Base-by-base conservation (phyloP, 2,888 invertebrate genomes). In the Xestia rhomboidea region DNA sequence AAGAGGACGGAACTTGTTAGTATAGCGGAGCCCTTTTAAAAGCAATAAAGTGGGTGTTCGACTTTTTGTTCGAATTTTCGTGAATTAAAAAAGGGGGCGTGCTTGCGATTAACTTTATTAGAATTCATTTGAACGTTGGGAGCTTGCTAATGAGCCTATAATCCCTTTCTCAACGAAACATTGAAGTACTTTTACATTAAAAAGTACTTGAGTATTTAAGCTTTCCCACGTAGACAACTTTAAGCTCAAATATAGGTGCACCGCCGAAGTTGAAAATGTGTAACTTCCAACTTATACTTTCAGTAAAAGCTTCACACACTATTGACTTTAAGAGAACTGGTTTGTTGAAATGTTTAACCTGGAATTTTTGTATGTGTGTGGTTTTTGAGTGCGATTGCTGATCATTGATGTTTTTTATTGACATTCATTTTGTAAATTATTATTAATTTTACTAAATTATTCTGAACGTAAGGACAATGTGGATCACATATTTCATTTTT, bases 81-180 rank as follows among this genome's bases (percentile, higher is more conserved):
- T 87, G 91, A 93, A 93, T 93, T 94, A 94, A 94, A 93, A 93
- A 77, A 92, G 89, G 92, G 91, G 89, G 90, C 83, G 85, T 78
- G 79, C 89, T 89, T 88, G 87, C 91, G 93, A 95, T 95, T 94
- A 95, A 94, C 93, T 95, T 94, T 94, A 95, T 95, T 95, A 94
- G 93, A 95, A 95, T 95, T 95, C 93, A 94, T 94, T 95, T 91
- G 91, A 88, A 89, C 90, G 91, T 88, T 86, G 77, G 85, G 87
- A 90, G 94, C 91, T 86, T 94, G 89, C 93, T 94, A 95, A 95
- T 94, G 93, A 94, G 91, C 75, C n/a, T 90, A 89, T 92, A 93
- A 92, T 93, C 92, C 89, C 90, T 89, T 91, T 89, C 81, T 84
- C 79, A 87, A 91, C 83, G 72, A 86, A 90, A 69, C 44, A 76